Evolutionary conservation across 2,797 vertebrate genomes (phyloP), one percentile per base, ranked within the genome.

Genomic region (Alectoris magna): DNA sequence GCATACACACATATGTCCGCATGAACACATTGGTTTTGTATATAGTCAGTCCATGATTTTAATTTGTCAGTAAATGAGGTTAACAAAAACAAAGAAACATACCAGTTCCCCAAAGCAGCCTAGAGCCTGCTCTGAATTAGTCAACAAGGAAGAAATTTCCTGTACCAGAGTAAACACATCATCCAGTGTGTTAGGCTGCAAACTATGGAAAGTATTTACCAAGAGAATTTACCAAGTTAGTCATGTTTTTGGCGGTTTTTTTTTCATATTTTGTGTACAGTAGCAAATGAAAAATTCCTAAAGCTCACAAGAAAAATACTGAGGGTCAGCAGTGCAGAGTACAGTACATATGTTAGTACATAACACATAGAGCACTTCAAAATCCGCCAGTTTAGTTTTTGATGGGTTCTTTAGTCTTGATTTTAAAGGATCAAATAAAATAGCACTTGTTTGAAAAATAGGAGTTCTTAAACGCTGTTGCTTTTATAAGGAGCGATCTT

Each of bases 251-350:
- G 15, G 51, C 29, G 27, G 34, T 34, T 34, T 34, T 17, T 16
- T 38, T 85, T 89, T 91, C 23, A 4, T 67, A 48, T 91, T 94
- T 74, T 23, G 84, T 75, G 11, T 73, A 18, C 83, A 51, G 58
- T 84, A 92, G 60, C 0, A 3, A 75, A 92, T 92, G 51, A 94
- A 94, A 95, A 95, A 91, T 92, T 95, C 67, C 89, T 95, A 69
- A 67, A 63, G 36, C 76, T 84, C 9, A 3, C 59, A 60, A 70
- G 63, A 87, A 80, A 92, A 92, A 70, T 85, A 88, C 63, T 87
- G 75, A 81, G 93, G 87, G 88, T 89, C 76, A 76, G 73, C 67
- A 71, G 76, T 81, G 70, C 68, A 92, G 56, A 53, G 27, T 53
- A 17, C 51, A 29, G 51, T 29, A 53, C 51, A 10, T 17, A 53